Conservation (phyloP, 2,888 invertebrate genomes). For the Drepanosiphum platanoidis region DNA sequence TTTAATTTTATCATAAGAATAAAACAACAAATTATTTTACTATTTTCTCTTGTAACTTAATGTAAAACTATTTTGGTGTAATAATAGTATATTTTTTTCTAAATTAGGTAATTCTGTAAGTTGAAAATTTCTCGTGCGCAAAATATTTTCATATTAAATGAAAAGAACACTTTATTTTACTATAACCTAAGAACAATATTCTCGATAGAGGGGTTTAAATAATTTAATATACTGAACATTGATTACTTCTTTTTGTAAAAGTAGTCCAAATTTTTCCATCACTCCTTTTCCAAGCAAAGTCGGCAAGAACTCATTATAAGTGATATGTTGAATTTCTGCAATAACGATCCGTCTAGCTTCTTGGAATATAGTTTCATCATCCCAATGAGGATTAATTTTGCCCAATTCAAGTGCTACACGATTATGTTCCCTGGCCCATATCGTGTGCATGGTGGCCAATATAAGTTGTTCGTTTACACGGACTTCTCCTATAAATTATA, state of each 20-base stretch:
- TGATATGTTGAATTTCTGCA: slow-evolving; percentile 88
- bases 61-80: no score
- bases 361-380: slow-evolving; percentile 90
- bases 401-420: slow-evolving; percentile 80
- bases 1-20: no score
- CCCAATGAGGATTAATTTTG: slow-evolving; percentile 90
- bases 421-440: slow-evolving; percentile 92
- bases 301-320: slow-evolving; percentile 90
- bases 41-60: no score
- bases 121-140: no score
- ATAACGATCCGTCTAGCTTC: slow-evolving; percentile 86
- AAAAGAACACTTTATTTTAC: no score
- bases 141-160: no score
- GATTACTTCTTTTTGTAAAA: slow-evolving; percentile 79
- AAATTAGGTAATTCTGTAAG: no score
- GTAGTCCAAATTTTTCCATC: slow-evolving; percentile 89
- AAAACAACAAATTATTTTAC: no score
- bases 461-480: slow-evolving; percentile 92
- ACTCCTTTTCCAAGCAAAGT: slow-evolving; percentile 89
- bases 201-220: no score
- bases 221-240: no score
- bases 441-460: slow-evolving; percentile 88
- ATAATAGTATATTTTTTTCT: no score
- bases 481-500: slow-evolving; percentile 74
- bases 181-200: no score